Evolutionary conservation across 2,113 vertebrate species (phyloP), one percentile per base, ranked within the genome.

Genomic region (Eolophus roseicapilla): DNA sequence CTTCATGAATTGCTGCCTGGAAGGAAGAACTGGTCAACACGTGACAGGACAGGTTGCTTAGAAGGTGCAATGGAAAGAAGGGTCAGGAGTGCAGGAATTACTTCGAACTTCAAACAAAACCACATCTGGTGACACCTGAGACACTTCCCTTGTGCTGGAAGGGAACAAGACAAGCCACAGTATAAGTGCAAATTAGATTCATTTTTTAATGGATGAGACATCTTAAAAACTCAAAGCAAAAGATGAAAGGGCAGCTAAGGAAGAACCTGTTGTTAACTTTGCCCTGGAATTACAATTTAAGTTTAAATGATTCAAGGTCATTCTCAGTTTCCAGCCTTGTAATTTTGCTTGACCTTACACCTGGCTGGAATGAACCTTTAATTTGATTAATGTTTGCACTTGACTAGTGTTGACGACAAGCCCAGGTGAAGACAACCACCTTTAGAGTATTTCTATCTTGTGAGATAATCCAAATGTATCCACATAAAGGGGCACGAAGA

Each of bases 231-330:
- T 68, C 57, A 87, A 71, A 67, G 77, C 76, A 77, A 68, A 71
- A 82, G 35, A 47, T 57, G 92, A 84, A 23, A 87, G 50, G 47
- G 55, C 59, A 88, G 69, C 74, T 68, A 84, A 69, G 37, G 80
- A 93, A 83, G 46, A 92, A 71, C 50, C 35, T 86, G 60, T 59
- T 93, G 82, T 75, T 90, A 86, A 78, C 52, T 59, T 81, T 92
- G 64, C 50, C 69, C 73, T 59, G 81, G 50, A 96, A 86, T 37
- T 86, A 90, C 17, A 41, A 62, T 93, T 86, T 49, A 73, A 53
- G 75, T 77, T 90, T 92, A 88, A 92, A 91, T 82, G 80, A 89
- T 62, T 93, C 74, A 39, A 2, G 17, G 81, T 71, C 60, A 64
- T 92, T 86, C 69, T 65, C 7, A 3, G 55, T 92, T 79, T 91